Conservation (phyloP, 2,888 invertebrate species). For the Ectemnius continuus region DNA sequence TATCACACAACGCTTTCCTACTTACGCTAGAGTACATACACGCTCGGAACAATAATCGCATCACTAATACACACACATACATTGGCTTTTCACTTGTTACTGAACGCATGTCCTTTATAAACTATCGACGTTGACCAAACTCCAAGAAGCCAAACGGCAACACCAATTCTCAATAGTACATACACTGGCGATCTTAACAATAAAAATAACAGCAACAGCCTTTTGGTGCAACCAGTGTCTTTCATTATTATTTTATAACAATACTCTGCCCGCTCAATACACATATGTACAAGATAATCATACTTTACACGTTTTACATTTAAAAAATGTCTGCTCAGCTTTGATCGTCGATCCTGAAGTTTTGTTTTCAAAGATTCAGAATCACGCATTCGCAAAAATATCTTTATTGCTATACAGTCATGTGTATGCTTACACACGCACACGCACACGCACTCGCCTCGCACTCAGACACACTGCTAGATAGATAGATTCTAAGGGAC, state of each 20-base stretch:
- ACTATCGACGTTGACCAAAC: no score
- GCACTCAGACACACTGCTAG: conserved; percentile 55
- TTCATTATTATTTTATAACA: conserved; percentile 73
- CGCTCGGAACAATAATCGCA: no score
- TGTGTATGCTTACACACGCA: conserved; percentile 46
- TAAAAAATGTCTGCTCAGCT: no score
- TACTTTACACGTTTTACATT: conserved; percentile 68
- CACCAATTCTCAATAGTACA: no score
- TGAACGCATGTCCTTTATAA: no score
- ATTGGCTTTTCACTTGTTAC: no score
- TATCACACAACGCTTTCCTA: no score
- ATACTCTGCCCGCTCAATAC: conserved; percentile 68
- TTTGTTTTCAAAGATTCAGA: conserved; percentile 35
- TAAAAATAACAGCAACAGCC: not conserved
- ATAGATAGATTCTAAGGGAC: conserved; percentile 53
- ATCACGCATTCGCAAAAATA: conserved; percentile 57
- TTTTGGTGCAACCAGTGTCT: conserved; percentile 65
- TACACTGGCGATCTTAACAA: not conserved
- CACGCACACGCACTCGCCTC: conserved; percentile 43
- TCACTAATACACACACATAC: no score
- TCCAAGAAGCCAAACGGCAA: no score
- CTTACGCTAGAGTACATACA: no score
- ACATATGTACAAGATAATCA: conserved; percentile 73
- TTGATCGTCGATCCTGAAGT: conserved; percentile 47
- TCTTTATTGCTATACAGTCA: conserved; percentile 61